Evolutionary conservation across 2,888 invertebrate species (phyloP), one percentile per base, ranked within the genome.

Genomic region (Oscheius sp.): DNA sequence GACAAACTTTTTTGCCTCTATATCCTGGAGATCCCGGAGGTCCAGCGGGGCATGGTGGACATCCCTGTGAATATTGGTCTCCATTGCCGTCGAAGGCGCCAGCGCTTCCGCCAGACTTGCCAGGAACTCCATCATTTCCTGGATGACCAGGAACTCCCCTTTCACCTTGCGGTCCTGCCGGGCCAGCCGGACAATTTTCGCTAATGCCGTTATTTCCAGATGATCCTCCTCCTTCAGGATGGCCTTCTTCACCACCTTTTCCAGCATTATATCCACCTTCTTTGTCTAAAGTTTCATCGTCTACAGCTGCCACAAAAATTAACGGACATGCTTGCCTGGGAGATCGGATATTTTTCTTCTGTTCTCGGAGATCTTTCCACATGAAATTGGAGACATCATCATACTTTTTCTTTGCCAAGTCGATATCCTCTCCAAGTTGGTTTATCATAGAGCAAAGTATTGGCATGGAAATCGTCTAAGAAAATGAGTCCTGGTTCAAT

Each of bases 1-100:
- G n/a, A n/a, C 35, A 3, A 35, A 35, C 35, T 59, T 84, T 80
- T 63, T 85, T 86, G 72, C 87, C 87, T 74, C 86, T 84, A 78
- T 85, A 85, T 55, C 86, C 86, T 16, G 85, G 78, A 12, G 79
- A 71, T 63, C 86, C 86, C 46, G 85, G 80, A 18, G 86, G 85
- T 61, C 86, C 86, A 52, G 84, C 79, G 29, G 86, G 86, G 72
- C 85, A 85, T 7, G 84, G 76, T n/a, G 84, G 79, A 72, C 85
- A 85, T 2, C 76, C 68, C 0, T 49, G 45, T 35, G 69, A 27
- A 52, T 25, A 21, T 16, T 29, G 2, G 12, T 13, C 41, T n/a
- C 43, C 41, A 12, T 35, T 18, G 13, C 46, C 66, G 3, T 29
- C 35, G 13, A 53, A 71, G 3, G 45, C 41, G 53, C 76, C 75